Evolutionary conservation across 1,140 invertebrate genomes (phyloP).

Genomic region (Penaeus indicus): DNA sequence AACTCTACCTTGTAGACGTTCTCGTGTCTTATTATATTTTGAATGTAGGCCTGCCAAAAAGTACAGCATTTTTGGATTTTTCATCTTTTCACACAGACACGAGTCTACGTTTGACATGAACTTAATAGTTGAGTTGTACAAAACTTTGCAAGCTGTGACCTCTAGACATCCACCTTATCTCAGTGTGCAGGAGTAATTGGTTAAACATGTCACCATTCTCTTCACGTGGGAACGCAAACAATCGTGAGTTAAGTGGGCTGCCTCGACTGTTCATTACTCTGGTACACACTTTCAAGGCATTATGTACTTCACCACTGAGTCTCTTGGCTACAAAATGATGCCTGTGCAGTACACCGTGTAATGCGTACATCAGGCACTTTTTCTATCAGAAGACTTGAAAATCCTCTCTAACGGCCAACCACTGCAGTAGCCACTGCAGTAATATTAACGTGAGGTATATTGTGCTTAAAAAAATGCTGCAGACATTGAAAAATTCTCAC

Average conservation of each 20-base stretch:
- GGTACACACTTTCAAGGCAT: background rate
- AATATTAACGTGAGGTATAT: too few species aligned
- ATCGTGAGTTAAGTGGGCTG: background rate
- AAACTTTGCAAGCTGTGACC: background rate
- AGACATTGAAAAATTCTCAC: too few species aligned
- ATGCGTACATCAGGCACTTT: too few species aligned
- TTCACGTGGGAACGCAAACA: background rate
- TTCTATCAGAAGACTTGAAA: too few species aligned
- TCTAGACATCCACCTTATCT: background rate
- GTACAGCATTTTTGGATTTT: background rate
- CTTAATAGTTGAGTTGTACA: background rate
- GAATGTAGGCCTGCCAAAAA: slow-evolving; percentile 3
- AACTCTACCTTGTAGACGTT: background rate
- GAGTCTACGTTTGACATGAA: background rate
- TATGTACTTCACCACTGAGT: background rate
- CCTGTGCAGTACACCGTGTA: too few species aligned
- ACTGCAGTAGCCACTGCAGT: too few species aligned
- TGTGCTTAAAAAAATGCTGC: too few species aligned
- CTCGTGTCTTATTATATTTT: background rate
- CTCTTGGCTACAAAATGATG: too few species aligned
- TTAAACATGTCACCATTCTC: background rate
- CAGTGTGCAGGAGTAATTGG: slow-evolving; percentile 7
- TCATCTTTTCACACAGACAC: background rate
- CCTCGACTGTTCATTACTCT: background rate
- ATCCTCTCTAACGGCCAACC: too few species aligned